Evolutionary conservation across 2,888 invertebrate genomes (phyloP).

Genomic region (Xylota segnis): DNA sequence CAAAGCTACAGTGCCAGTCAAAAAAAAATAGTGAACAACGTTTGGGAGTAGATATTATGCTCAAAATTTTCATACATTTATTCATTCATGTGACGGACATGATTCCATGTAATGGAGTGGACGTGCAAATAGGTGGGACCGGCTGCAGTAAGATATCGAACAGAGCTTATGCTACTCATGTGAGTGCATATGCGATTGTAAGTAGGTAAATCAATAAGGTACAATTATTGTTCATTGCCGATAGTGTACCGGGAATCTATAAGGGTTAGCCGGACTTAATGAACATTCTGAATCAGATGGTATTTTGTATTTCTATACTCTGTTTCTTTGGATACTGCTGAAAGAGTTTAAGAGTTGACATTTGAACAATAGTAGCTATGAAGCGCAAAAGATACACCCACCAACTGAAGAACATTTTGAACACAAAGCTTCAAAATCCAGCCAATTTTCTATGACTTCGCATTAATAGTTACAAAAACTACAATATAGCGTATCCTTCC

Average conservation of each 20-base stretch:
- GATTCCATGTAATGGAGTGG: constrained; percentile 65
- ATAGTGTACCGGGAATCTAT: background rate
- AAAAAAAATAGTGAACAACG: constrained; percentile 26
- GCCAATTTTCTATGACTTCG: too few species aligned
- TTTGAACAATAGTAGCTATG: too few species aligned
- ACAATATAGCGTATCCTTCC: too few species aligned
- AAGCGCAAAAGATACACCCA: too few species aligned
- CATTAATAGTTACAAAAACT: too few species aligned
- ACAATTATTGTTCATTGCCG: constrained; percentile 58
- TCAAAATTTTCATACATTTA: constrained; percentile 64
- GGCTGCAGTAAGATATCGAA: constrained; percentile 19
- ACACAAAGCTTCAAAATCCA: too few species aligned
- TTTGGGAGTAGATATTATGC: constrained; percentile 61
- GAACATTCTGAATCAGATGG: too few species aligned
- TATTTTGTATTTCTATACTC: too few species aligned
- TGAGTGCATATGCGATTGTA: constrained; percentile 36
- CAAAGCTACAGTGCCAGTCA: constrained; percentile 48
- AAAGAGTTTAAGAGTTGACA: too few species aligned
- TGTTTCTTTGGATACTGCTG: too few species aligned
- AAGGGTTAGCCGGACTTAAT: constrained; percentile 27
- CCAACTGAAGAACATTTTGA: too few species aligned
- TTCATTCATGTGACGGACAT: constrained; percentile 73
- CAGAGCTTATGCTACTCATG: constrained; percentile 17
- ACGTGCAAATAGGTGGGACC: constrained; percentile 61
- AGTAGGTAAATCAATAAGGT: constrained; percentile 54